Percentiles rank a stretch among this genome's conserved stretches.
These are phyloP conservation scores for Eubasilissa splendida DNA, from an alignment of 2,888 invertebrate species.

Conservation along the genomic window DNA sequence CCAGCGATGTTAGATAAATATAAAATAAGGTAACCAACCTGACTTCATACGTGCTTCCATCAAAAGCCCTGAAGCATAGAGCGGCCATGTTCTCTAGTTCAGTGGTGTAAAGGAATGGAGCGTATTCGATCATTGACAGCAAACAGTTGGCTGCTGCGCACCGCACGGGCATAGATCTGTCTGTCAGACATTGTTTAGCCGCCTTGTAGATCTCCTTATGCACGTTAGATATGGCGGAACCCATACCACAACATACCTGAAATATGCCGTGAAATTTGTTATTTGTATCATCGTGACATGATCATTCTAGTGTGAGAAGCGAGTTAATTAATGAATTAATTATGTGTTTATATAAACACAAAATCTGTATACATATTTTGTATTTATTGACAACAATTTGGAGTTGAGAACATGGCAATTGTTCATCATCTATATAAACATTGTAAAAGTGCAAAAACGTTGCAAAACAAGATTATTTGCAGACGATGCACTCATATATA, in stretches of 20 bases:
- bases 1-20: neutral
- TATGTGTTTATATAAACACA: no score
- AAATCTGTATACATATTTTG: no score
- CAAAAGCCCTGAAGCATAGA: conserved; percentile 92
- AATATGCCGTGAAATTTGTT: conserved; percentile 12
- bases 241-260: conserved; percentile 93
- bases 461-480: no score
- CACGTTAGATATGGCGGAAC: conserved; percentile 89
- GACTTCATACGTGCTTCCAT: conserved; percentile 93
- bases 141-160: conserved; percentile 95
- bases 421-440: no score
- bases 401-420: no score
- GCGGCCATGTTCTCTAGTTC: conserved; percentile 94
- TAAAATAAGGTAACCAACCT: conserved; percentile 63
- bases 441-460: no score
- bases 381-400: no score
- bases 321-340: no score
- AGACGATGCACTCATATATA: no score
- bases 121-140: conserved; percentile 89
- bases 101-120: conserved; percentile 87
- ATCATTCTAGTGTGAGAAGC: no score
- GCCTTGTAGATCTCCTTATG: conserved; percentile 94
- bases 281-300: no score
- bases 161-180: conserved; percentile 93
- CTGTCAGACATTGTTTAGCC: conserved; percentile 86